Base-by-base conservation (phyloP, 2,888 invertebrate species). In the Drosophila rellima region DNA sequence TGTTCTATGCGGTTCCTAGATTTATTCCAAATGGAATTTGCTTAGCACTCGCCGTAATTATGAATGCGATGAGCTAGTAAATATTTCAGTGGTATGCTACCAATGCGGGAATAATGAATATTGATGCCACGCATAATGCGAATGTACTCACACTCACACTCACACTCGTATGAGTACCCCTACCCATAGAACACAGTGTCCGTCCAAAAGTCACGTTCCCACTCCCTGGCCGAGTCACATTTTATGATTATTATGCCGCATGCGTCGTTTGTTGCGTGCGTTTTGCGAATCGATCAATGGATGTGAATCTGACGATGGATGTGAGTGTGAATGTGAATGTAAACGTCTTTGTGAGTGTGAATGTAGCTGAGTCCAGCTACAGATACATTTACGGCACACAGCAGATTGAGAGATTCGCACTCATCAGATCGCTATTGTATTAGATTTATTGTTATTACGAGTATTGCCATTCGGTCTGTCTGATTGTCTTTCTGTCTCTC, bases 221-320 rank as follows among this genome's bases (percentile, higher is more conserved):
- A 59, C 29, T 65, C 60, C 55, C 47, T 17, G 57, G 31, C 51
- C n/a, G 52, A 68, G 66, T 44, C 57, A 20, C 29, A 23, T 45
- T 68, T 85, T 87, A 68, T 60, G 80, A 85, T 85, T 87, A 68
- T 60, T 82, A 85, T 85, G 87, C 87, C 64, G 18, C 48, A 63
- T 11, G 51, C 72, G 79, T 85, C 63, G 66, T 55, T 55, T 26
- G 55, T 57, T 82, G 85, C 77, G 82, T 74, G 75, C 74, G 71
- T 73, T 70, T 47, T 50, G 54, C 74, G 71, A 82, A 74, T 82
- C 68, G 80, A 84, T 84, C 87, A 86, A 84, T 83, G 83, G 77
- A 78, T 63, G 44, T 13, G 50, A 50, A 35, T 48, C 18, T 33
- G 48, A 48, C 18, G 31, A 31, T 48, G 33, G 13, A 48, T 50